These are phyloP conservation scores for Xanthorhoe spadicearia DNA, from an alignment of 2,888 invertebrate genomes.

Conservation along the genomic window DNA sequence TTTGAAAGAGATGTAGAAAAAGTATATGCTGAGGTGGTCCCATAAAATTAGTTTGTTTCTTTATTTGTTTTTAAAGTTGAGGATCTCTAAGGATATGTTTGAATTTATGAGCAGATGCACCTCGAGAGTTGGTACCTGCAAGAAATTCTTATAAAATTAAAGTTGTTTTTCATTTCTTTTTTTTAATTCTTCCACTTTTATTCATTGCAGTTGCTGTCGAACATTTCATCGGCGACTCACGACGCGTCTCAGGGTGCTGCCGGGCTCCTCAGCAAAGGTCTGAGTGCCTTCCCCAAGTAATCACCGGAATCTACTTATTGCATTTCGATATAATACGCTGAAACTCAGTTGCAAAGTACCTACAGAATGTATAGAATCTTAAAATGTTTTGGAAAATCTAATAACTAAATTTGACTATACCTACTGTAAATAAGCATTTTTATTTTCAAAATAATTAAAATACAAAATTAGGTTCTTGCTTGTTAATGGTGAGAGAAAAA, in stretches of 20 bases:
- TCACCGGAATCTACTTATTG: slow-evolving; percentile 38
- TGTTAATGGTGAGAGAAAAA: background rate
- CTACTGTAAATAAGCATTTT: too few relatives aligned
- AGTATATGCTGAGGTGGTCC: too few relatives aligned
- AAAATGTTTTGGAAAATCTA: background rate
- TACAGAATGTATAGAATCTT: slow-evolving; percentile 18
- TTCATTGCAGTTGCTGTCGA: slow-evolving; percentile 65
- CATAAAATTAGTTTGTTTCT: too few relatives aligned
- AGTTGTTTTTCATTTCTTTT: background rate
- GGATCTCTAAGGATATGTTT: too few relatives aligned
- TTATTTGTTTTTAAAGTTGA: too few relatives aligned
- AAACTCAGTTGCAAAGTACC: slow-evolving; percentile 18
- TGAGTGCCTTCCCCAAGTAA: slow-evolving; percentile 75
- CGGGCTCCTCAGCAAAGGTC: slow-evolving; percentile 81
- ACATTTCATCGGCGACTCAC: slow-evolving; percentile 68
- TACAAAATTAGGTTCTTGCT: background rate
- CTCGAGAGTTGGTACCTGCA: too few relatives aligned
- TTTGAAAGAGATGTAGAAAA: too few relatives aligned
- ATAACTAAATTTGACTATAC: too few relatives aligned
- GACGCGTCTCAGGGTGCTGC: slow-evolving; percentile 77
- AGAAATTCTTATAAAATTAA: too few relatives aligned
- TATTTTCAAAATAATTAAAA: background rate
- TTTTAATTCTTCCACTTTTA: background rate
- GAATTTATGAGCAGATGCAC: too few relatives aligned
- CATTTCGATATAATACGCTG: slow-evolving; percentile 16